Base-by-base conservation (phyloP, 2,888 invertebrate species). In the Drosophila prostipennis region DNA sequence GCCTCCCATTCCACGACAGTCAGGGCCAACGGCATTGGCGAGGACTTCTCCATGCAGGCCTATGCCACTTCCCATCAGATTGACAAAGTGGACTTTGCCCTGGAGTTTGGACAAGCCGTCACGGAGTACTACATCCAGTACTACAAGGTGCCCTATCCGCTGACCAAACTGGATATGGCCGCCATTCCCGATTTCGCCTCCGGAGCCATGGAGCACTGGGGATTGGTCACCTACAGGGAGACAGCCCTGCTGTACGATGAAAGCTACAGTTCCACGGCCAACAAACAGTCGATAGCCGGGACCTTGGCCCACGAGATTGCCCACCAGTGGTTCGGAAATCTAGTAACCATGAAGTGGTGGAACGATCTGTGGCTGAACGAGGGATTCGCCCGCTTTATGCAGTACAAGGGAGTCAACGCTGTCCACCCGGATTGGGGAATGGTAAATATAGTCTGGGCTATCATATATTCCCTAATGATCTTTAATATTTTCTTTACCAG, bases 141-240 rank as follows among this genome's bases (percentile, higher is more conserved):
- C 89, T 98, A 98, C 91, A 93, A 94, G 78, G 95, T 98, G 56
- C 93, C 94, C 23, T 98, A 97, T 92, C 98, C 98, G 0, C 92
- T 98, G 32, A 96, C 97, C 11, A 98, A 98, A 93, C 93, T 98
- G 89, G 91, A 91, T 56, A 90, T 91, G 91, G 90, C 86, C 43
- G 92, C 91, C 8, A 91, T 91, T 19, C 91, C 91, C 0, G 92
- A 92, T 68, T 91, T 90, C 53, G 78, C 87, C 6, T 89, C 91
- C 0, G 98, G 98, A 3, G 98, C 98, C 0, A 99, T 98, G 94
- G 99, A 98, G 96, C 98, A 92, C 97, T 99, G 99, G 99, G 94
- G 94, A 1, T 92, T 99, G 37, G 96, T 99, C 2, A 98, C 98
- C 0, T 99, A 96, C 91, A 93, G 98, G 73, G 98, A 98, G 92